A percentile compares a stretch with the other conserved stretches of the same genome.
Conservation (phyloP, 64 coral and sea anemone genomes). For the Montipora sp. region DNA sequence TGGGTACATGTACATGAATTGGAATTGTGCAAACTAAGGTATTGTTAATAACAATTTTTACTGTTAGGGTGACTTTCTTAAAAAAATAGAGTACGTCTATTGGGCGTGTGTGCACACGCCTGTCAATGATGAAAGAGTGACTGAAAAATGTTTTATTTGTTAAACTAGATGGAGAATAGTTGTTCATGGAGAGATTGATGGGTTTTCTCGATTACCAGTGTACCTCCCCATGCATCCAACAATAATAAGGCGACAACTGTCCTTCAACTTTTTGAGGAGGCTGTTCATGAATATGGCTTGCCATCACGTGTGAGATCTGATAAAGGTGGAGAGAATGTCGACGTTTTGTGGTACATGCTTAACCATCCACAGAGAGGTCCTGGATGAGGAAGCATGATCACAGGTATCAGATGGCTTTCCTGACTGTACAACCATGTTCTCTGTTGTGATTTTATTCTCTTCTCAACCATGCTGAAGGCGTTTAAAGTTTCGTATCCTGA, state of each 20-base stretch:
- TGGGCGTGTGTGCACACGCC: too few relatives aligned
- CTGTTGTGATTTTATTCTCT: neutral
- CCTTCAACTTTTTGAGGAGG: neutral
- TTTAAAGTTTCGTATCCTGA: neutral
- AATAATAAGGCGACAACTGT: constrained; percentile 53
- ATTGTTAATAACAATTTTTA: neutral
- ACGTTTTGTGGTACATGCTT: constrained; percentile 44
- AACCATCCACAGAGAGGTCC: constrained; percentile 50
- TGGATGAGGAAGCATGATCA: constrained; percentile 55
- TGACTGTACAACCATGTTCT: neutral
- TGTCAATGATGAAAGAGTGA: too few relatives aligned
- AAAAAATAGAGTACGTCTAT: neutral
- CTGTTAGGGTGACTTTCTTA: neutral
- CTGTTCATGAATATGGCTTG: constrained; percentile 43
- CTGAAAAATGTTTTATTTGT: neutral
- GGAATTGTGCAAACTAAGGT: neutral
- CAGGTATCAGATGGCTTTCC: constrained; percentile 25
- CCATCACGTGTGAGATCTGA: constrained; percentile 52
- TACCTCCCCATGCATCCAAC: neutral
- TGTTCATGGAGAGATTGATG: neutral
- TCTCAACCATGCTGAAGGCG: neutral
- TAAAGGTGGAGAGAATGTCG: constrained; percentile 63
- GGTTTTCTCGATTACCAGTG: neutral
- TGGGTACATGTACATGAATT: neutral
- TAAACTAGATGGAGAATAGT: constrained; percentile 26